Base-by-base conservation (phyloP, 2,113 vertebrate species). In the Sardina pilchardus region DNA sequence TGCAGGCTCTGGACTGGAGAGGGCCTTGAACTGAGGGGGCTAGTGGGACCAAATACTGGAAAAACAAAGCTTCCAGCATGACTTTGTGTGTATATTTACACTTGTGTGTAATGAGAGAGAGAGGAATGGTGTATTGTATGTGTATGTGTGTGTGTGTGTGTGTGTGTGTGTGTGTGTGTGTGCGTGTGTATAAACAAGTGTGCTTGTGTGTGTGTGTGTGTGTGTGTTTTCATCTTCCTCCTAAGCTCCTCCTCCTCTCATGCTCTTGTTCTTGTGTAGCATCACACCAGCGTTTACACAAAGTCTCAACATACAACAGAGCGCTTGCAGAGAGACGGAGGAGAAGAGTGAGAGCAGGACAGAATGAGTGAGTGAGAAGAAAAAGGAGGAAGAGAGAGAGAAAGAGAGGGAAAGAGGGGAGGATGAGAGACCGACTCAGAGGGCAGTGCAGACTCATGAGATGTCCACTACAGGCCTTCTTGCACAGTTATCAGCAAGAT, bases 331-430 rank as follows among this genome's bases (percentile, higher is more conserved):
- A 26, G 56, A 53, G 16, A 19, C 24, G 39, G n/a, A 43, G 36
- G 5, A 48, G 78, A 50, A 81, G 44, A 30, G n/a, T 26, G 24
- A n/a, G 44, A 56, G 47, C 50, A 80, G 26, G 30, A 80, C 8
- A 45, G 12, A 78, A 30, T 17, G 81, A 84, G 14, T 45, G 44
- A 81, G 14, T 43, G 67, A 67, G 47, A 30, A 36, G 59, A 4
- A 63, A 63, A 4, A 43, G 78, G 24, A n/a, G 19, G 82, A 6
- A 84, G 30, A 78, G 87, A 87, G 82, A 75, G 43, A 78, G 44
- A 81, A 88, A 89, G 88, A 88, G 82, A 82, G 67, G 19, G 45
- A 87, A 84, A 8, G 59, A 86, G 87, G 88, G 21, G 30, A 59
- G 14, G 30, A 36, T 42, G 85, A 88, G 82, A 85, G 84, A 85